These are phyloP conservation scores for Oasisia sp. DNA, from an alignment of 2,888 invertebrate genomes.

Conservation along the genomic window DNA sequence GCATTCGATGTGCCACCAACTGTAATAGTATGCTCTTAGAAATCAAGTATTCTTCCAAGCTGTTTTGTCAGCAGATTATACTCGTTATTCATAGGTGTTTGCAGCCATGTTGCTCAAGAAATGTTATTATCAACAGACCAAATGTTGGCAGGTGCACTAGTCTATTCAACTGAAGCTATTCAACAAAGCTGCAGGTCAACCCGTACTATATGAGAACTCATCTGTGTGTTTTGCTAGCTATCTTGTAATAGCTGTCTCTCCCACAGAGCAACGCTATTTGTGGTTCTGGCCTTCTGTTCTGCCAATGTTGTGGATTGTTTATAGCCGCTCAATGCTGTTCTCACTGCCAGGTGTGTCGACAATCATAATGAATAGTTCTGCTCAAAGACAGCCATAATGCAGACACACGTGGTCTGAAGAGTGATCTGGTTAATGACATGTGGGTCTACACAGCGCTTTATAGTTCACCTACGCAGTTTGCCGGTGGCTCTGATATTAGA, in stretches of 20 bases:
- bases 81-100: background rate
- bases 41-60: background rate
- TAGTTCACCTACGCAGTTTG: background rate
- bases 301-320: background rate
- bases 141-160: background rate
- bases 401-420: background rate
- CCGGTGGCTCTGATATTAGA: background rate
- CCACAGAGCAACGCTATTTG: background rate
- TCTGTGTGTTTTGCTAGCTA: background rate
- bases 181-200: background rate
- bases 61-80: background rate
- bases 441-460: background rate
- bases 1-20: background rate
- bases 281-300: background rate
- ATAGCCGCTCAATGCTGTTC: background rate
- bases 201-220: background rate
- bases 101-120: background rate
- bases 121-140: background rate
- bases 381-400: background rate
- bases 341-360: background rate
- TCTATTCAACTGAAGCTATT: background rate
- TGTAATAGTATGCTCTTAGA: background rate
- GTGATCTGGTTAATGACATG: background rate
- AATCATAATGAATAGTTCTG: constrained; percentile 3
- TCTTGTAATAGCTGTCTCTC: background rate